Evolutionary conservation across 2,888 invertebrate genomes (phyloP), one percentile per base, ranked within the genome.

Genomic region (Agrilus mali): DNA sequence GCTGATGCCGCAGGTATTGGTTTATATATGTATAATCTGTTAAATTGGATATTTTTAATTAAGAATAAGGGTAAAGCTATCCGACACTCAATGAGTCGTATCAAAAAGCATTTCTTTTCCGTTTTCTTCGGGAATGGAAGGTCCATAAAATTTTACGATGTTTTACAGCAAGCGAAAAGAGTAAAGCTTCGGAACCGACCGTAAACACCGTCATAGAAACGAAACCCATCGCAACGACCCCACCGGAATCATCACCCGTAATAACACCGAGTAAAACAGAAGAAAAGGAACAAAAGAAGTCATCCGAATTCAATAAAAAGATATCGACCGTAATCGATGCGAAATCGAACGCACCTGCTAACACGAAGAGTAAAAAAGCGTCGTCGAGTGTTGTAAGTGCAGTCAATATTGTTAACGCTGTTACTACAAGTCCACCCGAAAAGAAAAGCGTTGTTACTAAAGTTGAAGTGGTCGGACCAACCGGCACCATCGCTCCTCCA

Each of bases 1-100:
- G 80, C 80, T 17, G 27, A 27, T 27, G 80, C 85, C 16, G 79
- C 80, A 33, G 79, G 64, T 61, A 54, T 56, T 52, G 51, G n/a
- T n/a, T n/a, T n/a, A n/a, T n/a, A n/a, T n/a, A n/a, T n/a, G n/a
- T n/a, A n/a, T n/a, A n/a, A n/a, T n/a, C n/a, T n/a, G n/a, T n/a
- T n/a, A n/a, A n/a, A 45, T 40, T 43, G 36, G 6, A 20, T 20
- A 20, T 20, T 20, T 20, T 20, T 20, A 6, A 20, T 20, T 20
- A 20, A 20, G 20, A 20, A 20, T n/a, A n/a, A n/a, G n/a, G n/a
- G n/a, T n/a, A n/a, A n/a, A n/a, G n/a, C n/a, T n/a, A n/a, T n/a
- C n/a, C n/a, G n/a, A n/a, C n/a, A n/a, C 10, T 10, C 8, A 10
- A 10, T 27, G 10, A 27, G 10, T 4, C 10, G 17, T 10, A 8